Evolutionary conservation across 1,140 invertebrate species (phyloP), one percentile per base, ranked within the genome.

Genomic region (Plutomurus gul): DNA sequence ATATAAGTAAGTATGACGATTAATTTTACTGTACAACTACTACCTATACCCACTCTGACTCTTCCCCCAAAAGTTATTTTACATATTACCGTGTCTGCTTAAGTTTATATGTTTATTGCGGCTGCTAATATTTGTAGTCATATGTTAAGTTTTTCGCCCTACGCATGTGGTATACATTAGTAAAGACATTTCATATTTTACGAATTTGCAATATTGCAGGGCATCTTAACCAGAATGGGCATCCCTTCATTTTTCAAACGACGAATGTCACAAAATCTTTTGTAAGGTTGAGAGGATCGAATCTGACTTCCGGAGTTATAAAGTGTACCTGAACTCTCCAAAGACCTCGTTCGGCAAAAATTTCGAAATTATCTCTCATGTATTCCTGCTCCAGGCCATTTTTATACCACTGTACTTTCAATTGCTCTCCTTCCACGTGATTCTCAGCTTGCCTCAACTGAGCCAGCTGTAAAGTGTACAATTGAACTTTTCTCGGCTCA

Each of bases 291-390:
- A 33, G 74, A 16, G 82, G 82, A 40, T 83, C 82, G 16, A 13
- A 16, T 40, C 77, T 30, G 27, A 83, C 75, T 79, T 83, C 82
- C 11, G 80, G 73, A 1, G 79, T 81, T 3, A 74, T 27, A 11
- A 83, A 78, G 18, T 70, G 27, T 1, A 81, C 79, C 5, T 74
- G 18, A n/a, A 81, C 77, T 22, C 4, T 25, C 82, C 82, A 83
- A 20, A 11, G 49, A 0, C 82, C 82, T 20, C 46, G 18, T 2
- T 70, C 70, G 7, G 65, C 71, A 18, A 36, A 8, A 36, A 78
- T 43, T 22, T 43, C 18, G n/a, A 82, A 77, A 8, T 39, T 10
- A 60, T 81, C 46, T 22, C 16, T 1, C 0, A 79, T 18, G 1
- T 27, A 13, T 1, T 16, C 13, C 20, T 51, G 27, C 3, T 77